These are phyloP conservation scores for Drosophila niveifrons DNA, from an alignment of 2,888 invertebrate genomes.

Conservation along the genomic window DNA sequence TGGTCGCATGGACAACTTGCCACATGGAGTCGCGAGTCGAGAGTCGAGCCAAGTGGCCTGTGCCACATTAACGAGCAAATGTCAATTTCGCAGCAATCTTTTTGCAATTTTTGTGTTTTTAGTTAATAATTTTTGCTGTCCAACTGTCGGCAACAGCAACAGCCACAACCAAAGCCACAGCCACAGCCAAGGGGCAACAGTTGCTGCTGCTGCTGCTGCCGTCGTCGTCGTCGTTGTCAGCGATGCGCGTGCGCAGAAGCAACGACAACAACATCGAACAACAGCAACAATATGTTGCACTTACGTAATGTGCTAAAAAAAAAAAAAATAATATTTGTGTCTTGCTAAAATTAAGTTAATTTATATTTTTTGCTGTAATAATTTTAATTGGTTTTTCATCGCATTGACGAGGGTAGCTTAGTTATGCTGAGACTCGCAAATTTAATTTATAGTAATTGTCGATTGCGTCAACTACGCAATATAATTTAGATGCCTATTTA, in stretches of 20 bases:
- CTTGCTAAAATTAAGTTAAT: conserved; percentile 67
- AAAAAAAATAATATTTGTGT: conserved; percentile 58
- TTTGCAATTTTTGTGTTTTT: conserved; percentile 70
- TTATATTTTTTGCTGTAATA: conserved; percentile 49
- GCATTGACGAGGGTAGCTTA: conserved; percentile 4
- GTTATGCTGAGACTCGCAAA: neutral
- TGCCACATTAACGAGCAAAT: conserved; percentile 79
- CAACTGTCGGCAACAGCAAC: conserved; percentile 47
- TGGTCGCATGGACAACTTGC: conserved; percentile 31
- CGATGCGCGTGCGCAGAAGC: conserved; percentile 55
- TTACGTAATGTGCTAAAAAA: conserved; percentile 69
- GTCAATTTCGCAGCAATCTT: conserved; percentile 79
- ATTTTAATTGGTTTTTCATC: conserved; percentile 40
- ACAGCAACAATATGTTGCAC: conserved; percentile 16
- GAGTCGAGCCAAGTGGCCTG: conserved; percentile 33
- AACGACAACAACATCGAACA: conserved; percentile 23
- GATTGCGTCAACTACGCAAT: neutral
- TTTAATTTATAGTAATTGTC: neutral
- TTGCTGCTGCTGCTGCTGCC: conserved; percentile 7
- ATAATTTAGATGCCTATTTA: neutral
- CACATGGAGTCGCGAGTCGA: conserved; percentile 27
- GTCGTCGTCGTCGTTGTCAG: conserved; percentile 19
- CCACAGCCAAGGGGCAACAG: conserved; percentile 23
- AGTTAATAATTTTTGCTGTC: conserved; percentile 75
- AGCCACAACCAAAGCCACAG: conserved; percentile 7